Evolutionary conservation across 2,797 vertebrate genomes (phyloP).

Genomic region (Lycodopsis pacificus): DNA sequence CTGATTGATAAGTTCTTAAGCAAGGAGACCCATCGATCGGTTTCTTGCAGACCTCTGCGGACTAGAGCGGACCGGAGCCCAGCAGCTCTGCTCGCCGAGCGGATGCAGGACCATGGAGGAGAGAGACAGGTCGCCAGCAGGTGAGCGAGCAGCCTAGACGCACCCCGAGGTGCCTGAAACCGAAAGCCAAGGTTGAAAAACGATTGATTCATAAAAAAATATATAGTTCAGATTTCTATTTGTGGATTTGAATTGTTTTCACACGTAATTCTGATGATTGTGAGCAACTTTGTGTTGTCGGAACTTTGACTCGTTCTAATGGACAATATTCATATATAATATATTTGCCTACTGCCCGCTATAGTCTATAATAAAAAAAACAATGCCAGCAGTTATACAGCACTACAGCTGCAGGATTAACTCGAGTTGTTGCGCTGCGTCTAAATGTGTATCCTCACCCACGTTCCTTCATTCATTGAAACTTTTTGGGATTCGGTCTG

Average conservation of each 20-base stretch:
- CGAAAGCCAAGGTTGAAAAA: neutral
- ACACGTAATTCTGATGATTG: neutral
- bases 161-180: conserved; percentile 44
- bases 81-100: conserved; percentile 70
- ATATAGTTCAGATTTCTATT: neutral
- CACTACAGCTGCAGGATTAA: conserved; percentile 17
- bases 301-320: conserved; percentile 38
- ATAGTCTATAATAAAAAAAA: neutral
- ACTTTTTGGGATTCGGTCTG: conserved; percentile 12
- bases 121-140: conserved; percentile 85
- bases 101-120: conserved; percentile 87
- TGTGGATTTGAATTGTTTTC: neutral
- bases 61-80: conserved; percentile 65
- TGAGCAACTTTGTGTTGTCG: conserved; percentile 3
- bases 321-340: neutral
- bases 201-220: neutral
- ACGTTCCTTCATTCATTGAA: neutral
- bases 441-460: conserved; percentile 26
- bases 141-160: conserved; percentile 66
- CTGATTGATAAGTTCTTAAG: conserved; percentile 26
- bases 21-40: conserved; percentile 19
- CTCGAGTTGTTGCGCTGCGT: neutral
- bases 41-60: conserved; percentile 25
- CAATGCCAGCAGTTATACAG: neutral
- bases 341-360: neutral